Percentiles rank a stretch among this genome's conserved stretches.
These are phyloP conservation scores for Chymomyza fuscimana DNA, from an alignment of 2,888 invertebrate species.

Conservation along the genomic window DNA sequence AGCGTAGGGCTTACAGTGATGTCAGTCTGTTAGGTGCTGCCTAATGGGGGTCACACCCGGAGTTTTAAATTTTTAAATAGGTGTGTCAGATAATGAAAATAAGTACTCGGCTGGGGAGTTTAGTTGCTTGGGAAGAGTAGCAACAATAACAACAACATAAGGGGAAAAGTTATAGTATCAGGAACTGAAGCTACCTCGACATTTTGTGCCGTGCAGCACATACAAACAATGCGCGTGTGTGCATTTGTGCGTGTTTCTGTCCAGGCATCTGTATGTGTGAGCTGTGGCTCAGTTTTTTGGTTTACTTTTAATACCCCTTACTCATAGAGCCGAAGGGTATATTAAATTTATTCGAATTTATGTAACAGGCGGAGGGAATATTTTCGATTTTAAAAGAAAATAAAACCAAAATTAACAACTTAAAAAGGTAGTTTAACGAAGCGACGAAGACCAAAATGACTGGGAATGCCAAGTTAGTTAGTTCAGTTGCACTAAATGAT, in stretches of 20 bases:
- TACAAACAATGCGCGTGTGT: conserved; percentile 29
- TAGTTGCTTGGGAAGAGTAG: conserved; percentile 34
- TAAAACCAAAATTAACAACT: too few species aligned
- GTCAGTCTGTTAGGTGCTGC: conserved; percentile 53
- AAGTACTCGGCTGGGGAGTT: conserved; percentile 63
- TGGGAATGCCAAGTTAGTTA: too few species aligned
- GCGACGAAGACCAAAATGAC: too few species aligned
- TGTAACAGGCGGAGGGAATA: too few species aligned
- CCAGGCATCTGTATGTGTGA: conserved; percentile 15
- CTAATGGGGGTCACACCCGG: conserved; percentile 75
- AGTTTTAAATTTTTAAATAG: conserved; percentile 76
- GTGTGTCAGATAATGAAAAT: conserved; percentile 76
- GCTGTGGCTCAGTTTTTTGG: not conserved
- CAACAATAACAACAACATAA: not conserved
- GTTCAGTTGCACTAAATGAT: too few species aligned
- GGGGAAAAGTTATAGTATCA: too few species aligned
- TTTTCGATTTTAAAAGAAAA: too few species aligned
- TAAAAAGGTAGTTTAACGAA: too few species aligned
- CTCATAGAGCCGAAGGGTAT: too few species aligned
- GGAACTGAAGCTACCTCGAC: too few species aligned
- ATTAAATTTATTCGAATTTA: too few species aligned
- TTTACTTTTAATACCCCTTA: too few species aligned
- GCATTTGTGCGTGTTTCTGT: not conserved
- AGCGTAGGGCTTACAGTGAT: not conserved
- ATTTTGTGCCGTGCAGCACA: not conserved